Conservation (phyloP, 1,140 invertebrate species). For the Melipona quadrifasciata region DNA sequence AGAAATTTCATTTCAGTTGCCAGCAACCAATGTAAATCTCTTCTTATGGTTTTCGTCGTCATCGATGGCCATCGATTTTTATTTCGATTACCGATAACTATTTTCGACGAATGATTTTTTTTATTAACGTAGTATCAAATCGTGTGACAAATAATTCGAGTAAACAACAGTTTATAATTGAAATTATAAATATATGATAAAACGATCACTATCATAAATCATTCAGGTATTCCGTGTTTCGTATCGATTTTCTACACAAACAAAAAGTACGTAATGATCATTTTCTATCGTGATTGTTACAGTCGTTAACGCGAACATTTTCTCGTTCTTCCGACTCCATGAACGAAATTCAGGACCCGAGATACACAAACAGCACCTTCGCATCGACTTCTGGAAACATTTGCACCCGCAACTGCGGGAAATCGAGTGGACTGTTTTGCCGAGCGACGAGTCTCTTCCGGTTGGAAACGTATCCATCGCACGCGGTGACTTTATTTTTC, state of each 20-base stretch:
- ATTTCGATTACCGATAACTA: too few species aligned
- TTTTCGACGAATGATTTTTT: too few species aligned
- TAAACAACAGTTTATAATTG: too few species aligned
- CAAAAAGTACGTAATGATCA: neutral
- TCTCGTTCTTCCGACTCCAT: slow-evolving; percentile 27
- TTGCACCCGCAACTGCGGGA: slow-evolving; percentile 22
- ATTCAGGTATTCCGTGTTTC: neutral
- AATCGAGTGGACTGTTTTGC: slow-evolving; percentile 25
- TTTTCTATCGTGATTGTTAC: neutral
- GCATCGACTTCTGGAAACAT: slow-evolving; percentile 23
- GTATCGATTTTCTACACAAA: neutral
- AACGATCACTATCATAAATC: neutral
- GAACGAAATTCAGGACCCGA: slow-evolving; percentile 16
- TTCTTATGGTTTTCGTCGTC: too few species aligned
- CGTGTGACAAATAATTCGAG: too few species aligned
- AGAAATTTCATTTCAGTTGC: too few species aligned
- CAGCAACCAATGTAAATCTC: too few species aligned
- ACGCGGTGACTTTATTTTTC: neutral
- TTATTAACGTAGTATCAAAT: too few species aligned
- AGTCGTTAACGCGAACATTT: slow-evolving; percentile 17
- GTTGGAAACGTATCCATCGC: neutral
- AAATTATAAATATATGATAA: too few species aligned
- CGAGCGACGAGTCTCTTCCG: neutral
- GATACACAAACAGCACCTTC: slow-evolving; percentile 48
- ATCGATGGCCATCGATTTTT: too few species aligned